Conservation (phyloP, 2,797 vertebrate species). For the Erithacus rubecula region DNA sequence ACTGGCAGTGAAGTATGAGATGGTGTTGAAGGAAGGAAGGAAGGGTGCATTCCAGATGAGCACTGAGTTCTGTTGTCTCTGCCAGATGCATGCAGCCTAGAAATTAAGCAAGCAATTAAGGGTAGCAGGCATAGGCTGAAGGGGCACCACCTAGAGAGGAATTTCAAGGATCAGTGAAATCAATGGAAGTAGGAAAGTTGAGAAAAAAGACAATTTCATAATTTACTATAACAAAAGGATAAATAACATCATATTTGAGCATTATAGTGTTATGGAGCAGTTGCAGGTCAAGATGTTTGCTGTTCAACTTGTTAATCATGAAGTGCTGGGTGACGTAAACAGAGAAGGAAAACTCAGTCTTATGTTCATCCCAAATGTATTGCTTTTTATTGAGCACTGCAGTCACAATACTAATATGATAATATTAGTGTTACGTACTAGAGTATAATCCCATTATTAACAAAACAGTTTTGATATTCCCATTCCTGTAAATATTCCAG, state of each 20-base stretch:
- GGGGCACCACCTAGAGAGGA: neutral
- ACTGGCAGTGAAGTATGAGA: neutral
- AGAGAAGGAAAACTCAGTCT: neutral
- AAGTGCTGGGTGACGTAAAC: neutral
- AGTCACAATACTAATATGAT: neutral
- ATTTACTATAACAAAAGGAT: neutral
- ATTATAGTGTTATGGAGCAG: neutral
- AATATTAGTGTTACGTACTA: neutral
- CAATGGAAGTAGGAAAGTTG: neutral
- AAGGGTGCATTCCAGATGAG: neutral
- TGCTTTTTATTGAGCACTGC: neutral
- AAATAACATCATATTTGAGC: neutral
- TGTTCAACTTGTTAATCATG: neutral
- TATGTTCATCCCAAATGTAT: neutral
- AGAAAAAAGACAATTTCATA: neutral
- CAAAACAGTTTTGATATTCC: neutral
- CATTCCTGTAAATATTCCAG: neutral
- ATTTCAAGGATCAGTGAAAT: neutral
- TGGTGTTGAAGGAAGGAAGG: neutral
- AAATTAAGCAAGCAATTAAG: neutral
- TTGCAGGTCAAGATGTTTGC: neutral
- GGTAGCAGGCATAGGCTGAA: neutral
- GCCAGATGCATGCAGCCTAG: neutral
- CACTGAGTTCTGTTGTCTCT: neutral
- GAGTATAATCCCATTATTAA: neutral